Evolutionary conservation across 2,113 vertebrate genomes (phyloP).

Genomic region (Regulus satrapa): DNA sequence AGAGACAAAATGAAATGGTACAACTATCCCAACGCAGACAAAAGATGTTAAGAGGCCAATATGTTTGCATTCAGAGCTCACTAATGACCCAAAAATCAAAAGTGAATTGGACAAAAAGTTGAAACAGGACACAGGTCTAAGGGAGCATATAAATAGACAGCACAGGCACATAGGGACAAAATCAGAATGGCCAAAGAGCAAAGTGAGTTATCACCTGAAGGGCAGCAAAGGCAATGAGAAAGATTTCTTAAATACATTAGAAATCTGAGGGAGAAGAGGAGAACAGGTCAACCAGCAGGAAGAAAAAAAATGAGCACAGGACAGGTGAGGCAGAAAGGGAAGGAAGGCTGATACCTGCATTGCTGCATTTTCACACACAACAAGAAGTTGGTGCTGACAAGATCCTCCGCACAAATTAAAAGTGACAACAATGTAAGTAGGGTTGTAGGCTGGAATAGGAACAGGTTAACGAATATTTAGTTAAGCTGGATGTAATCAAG

Average conservation of each 20-base stretch:
- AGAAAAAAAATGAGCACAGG: not conserved
- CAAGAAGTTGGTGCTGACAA: not conserved
- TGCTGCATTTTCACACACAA: not conserved
- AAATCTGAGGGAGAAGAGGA: not conserved
- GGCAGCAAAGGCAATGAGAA: constrained; percentile 11
- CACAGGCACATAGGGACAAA: not conserved
- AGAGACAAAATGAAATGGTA: not conserved
- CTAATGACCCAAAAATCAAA: constrained; percentile 51
- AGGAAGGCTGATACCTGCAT: not conserved
- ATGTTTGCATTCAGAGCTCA: constrained; percentile 38
- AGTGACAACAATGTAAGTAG: not conserved
- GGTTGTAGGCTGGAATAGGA: not conserved
- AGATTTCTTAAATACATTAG: not conserved
- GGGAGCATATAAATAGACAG: constrained; percentile 8
- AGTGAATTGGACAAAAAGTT: constrained; percentile 1
- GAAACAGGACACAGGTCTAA: not conserved
- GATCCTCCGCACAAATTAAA: not conserved
- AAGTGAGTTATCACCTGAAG: not conserved
- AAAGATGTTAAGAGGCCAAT: constrained; percentile 1
- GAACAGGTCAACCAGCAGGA: not conserved
- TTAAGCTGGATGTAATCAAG: constrained; percentile 14
- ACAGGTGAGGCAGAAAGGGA: not conserved
- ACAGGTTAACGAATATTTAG: constrained; percentile 6
- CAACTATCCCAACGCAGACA: not conserved
- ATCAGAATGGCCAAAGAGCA: not conserved